Conservation (phyloP, 2,888 invertebrate genomes). For the Meghimatium bilineatum region DNA sequence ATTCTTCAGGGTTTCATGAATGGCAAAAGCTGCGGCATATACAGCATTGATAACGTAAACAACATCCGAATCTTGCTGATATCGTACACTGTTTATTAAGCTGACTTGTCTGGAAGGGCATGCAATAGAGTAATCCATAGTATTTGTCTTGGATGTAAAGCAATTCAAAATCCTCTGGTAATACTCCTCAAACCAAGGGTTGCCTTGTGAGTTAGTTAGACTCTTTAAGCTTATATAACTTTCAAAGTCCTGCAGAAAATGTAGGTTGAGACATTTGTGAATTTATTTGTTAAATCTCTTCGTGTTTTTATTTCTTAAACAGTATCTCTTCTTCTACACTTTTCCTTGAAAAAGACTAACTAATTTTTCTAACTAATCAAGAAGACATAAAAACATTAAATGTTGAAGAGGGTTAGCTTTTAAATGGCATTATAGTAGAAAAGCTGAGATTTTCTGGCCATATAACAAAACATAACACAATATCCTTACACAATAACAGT, state of each 20-base stretch:
- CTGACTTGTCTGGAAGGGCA: slow-evolving; percentile 57
- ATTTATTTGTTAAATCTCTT: too few species aligned
- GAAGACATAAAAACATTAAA: too few species aligned
- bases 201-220: slow-evolving; percentile 70
- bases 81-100: slow-evolving; percentile 57
- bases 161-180: slow-evolving; percentile 77
- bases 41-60: slow-evolving; percentile 74
- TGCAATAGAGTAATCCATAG: slow-evolving; percentile 50
- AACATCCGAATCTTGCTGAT: slow-evolving; percentile 69
- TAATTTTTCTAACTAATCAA: too few species aligned
- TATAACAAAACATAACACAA: too few species aligned
- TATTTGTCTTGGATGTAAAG: slow-evolving; percentile 62
- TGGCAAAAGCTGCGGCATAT: slow-evolving; percentile 69
- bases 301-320: too few species aligned
- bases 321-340: too few species aligned
- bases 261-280: too few species aligned
- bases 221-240: slow-evolving; percentile 64
- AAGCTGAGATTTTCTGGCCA: too few species aligned
- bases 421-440: too few species aligned
- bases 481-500: too few species aligned
- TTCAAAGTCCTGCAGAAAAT: slow-evolving; percentile 60
- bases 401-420: too few species aligned
- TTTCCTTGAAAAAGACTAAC: too few species aligned
- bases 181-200: slow-evolving; percentile 78
- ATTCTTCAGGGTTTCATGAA: slow-evolving; percentile 64